phyloP scores from a whole-genome alignment of 2,888 invertebrate species.

The Euphydryas editha region DNA sequence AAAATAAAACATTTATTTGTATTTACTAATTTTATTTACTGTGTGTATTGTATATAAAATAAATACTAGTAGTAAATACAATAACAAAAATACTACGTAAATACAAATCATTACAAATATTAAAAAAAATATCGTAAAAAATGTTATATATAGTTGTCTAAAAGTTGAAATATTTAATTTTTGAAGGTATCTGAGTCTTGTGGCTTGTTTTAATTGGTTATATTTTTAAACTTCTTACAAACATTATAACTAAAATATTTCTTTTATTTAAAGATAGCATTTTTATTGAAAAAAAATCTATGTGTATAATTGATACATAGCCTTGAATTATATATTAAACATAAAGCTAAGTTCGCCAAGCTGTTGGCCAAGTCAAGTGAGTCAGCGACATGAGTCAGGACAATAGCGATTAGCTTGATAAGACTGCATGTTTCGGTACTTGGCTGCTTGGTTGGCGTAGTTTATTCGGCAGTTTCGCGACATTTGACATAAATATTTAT shows the following conservation, averaged over 20 bases:
- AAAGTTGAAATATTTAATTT: no score
- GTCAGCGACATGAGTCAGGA: conserved; percentile 17
- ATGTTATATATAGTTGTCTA: no score
- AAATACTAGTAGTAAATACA: neutral
- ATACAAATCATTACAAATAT: no score
- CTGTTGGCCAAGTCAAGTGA: conserved; percentile 14
- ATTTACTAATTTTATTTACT: neutral
- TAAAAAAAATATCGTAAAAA: no score
- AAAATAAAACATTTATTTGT: neutral
- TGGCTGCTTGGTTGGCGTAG: conserved; percentile 3
- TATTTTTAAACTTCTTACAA: no score
- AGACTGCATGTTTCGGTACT: conserved; percentile 17
- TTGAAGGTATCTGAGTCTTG: no score
- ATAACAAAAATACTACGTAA: no score
- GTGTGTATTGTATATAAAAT: neutral
- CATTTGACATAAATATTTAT: neutral
- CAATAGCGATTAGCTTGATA: conserved; percentile 23
- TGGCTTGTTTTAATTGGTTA: no score
- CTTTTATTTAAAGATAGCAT: neutral
- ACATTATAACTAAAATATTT: no score
- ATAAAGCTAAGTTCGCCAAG: neutral
- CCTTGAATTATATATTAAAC: neutral
- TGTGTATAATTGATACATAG: neutral
- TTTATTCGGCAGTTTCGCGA: neutral
- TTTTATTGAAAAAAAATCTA: neutral